Base-by-base conservation (phyloP, 1,140 invertebrate species). In the Riptortus pedestris region DNA sequence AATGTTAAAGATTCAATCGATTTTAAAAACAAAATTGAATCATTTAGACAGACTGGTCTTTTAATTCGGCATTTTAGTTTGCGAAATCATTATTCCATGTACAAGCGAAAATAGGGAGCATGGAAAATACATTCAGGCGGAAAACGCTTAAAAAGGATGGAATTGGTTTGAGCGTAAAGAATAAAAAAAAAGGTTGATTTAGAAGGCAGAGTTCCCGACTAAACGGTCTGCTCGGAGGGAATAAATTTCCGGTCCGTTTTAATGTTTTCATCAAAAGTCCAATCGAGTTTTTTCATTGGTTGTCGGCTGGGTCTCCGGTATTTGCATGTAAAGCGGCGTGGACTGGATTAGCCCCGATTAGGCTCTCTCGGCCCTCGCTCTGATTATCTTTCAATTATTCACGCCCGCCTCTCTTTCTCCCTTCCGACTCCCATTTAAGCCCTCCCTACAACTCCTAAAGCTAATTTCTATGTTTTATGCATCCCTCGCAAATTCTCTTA, bases 341-440 rank as follows among this genome's bases (percentile, higher is more conserved):
- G 45, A 20, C 45, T 22, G 45, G 45, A 47, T 47, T 47, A 22
- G 45, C 22, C 45, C 22, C 45, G 45, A 20, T 47, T 47, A 47
- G 45, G 4, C 12, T n/a, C n/a, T n/a, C n/a, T 2, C 51, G 51
- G 16, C 51, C 51, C 51, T 47, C 5, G 31, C 31, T 7, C 31
- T 55, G 18, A 55, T 55, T 55, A 55, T 55, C 51, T 55, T 55
- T 55, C 51, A 55, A 55, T 55, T 55, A 55, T 55, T 55, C 51
- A 55, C 22, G 26, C 51, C 14, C 51, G 18, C 18, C n/a, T n/a
- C n/a, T n/a, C 5, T 5, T 5, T 7, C 31, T 38, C 31, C 31
- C 31, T 38, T 7, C 20, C 51, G 20, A 55, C 26, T 55, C 24
- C 18, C 2, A 24, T 22, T 38, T 5, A 7, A 38, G 51, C 51